Evolutionary conservation across 2,888 invertebrate species (phyloP).

Genomic region (Acholoe squamosa): DNA sequence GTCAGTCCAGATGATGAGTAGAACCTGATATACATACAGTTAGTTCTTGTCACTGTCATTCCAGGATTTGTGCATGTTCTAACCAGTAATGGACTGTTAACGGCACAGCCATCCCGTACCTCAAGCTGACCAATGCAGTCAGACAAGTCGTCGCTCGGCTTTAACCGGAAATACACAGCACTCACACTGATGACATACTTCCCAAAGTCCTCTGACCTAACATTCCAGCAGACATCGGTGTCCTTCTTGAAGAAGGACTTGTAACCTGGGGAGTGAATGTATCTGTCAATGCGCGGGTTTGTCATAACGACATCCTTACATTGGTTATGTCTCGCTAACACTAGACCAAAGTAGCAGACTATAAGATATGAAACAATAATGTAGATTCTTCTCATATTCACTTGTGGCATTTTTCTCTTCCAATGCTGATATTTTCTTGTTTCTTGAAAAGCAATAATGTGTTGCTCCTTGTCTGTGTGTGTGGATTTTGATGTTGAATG

Average conservation of each 20-base stretch:
- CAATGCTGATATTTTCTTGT: too few species aligned
- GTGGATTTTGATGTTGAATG: too few species aligned
- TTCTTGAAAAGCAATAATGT: too few species aligned
- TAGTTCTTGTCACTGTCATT: neutral
- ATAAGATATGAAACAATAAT: too few species aligned
- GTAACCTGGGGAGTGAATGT: neutral
- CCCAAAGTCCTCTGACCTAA: neutral
- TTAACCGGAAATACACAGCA: neutral
- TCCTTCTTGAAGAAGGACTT: neutral
- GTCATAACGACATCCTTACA: too few species aligned
- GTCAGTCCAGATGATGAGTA: neutral
- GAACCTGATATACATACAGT: neutral
- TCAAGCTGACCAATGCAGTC: neutral
- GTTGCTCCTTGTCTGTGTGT: too few species aligned
- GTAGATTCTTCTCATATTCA: too few species aligned
- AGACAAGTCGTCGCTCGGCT: neutral
- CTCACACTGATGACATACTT: neutral
- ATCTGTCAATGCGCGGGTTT: too few species aligned
- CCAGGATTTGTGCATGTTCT: neutral
- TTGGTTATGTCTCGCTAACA: too few species aligned
- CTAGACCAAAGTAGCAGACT: too few species aligned
- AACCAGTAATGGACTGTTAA: neutral
- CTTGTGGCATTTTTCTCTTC: too few species aligned
- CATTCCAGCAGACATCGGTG: conserved; percentile 1
- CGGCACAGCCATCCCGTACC: neutral